These are phyloP conservation scores for Stenotaenia linearis DNA, from an alignment of 2,888 invertebrate species.

Conservation along the genomic window DNA sequence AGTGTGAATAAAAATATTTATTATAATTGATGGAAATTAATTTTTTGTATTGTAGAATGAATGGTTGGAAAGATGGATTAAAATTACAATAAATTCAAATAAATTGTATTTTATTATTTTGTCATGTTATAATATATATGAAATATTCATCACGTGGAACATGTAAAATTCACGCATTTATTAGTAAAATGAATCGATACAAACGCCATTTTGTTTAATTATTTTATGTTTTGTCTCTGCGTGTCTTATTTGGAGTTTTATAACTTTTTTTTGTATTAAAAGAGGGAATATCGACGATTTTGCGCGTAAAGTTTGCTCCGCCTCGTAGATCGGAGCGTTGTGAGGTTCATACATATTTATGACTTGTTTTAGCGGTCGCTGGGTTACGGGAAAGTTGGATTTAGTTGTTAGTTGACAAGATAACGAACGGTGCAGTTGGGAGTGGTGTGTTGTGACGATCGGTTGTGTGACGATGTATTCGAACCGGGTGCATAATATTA, in stretches of 20 bases:
- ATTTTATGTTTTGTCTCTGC: neutral
- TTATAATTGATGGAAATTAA: neutral
- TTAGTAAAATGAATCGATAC: neutral
- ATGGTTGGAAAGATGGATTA: neutral
- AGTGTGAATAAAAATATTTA: conserved; percentile 14
- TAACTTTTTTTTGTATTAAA: neutral
- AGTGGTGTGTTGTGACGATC: neutral
- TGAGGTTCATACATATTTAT: conserved; percentile 11
- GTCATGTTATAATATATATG: neutral
- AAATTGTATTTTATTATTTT: neutral
- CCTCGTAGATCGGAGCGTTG: neutral
- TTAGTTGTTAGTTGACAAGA: neutral
- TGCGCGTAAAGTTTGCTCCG: neutral
- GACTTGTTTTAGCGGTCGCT: conserved; percentile 5
- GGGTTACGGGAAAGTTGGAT: neutral
- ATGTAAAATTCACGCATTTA: conserved; percentile 1
- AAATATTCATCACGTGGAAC: neutral
- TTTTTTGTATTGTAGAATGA: neutral
- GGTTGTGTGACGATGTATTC: neutral
- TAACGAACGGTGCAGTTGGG: neutral
- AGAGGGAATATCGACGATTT: no score
- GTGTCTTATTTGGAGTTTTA: neutral
- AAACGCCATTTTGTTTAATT: neutral
- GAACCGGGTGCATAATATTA: neutral
- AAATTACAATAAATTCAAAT: neutral